phyloP scores from a whole-genome alignment of 2,888 invertebrate genomes.

The Drosophila falleni region DNA sequence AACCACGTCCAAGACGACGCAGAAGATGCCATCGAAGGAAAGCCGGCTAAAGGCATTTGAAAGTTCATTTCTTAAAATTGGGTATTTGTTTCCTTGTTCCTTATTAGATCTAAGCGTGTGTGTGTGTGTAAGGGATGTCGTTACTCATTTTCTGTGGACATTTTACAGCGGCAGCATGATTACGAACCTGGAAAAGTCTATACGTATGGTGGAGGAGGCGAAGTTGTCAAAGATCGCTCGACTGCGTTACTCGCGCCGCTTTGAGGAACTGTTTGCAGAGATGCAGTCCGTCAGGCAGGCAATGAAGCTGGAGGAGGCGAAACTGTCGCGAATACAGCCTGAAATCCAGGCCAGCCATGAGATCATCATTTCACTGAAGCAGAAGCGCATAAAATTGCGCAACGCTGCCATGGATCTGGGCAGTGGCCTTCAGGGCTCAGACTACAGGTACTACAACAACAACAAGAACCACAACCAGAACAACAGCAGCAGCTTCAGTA shows the following conservation, averaged over 20 bases:
- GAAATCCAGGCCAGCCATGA: constrained; percentile 81
- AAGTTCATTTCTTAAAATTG: constrained; percentile 77
- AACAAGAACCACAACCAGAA: constrained; percentile 22
- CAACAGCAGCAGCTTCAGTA: constrained; percentile 22
- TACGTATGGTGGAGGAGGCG: constrained; percentile 80
- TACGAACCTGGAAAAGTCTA: constrained; percentile 79
- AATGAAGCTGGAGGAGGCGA: constrained; percentile 76
- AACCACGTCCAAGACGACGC: constrained; percentile 17
- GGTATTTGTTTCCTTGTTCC: constrained; percentile 60
- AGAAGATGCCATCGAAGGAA: constrained; percentile 52
- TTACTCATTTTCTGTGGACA: not conserved
- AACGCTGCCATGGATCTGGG: constrained; percentile 79
- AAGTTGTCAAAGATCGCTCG: constrained; percentile 79
- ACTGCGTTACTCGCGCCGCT: constrained; percentile 73
- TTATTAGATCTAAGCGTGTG: not conserved
- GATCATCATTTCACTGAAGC: constrained; percentile 78
- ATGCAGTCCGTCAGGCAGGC: constrained; percentile 72
- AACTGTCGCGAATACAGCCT: constrained; percentile 81
- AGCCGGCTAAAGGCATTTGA: constrained; percentile 79
- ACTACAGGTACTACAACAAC: constrained; percentile 72
- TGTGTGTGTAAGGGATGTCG: not conserved
- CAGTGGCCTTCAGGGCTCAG: constrained; percentile 72
- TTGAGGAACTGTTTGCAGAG: constrained; percentile 78
- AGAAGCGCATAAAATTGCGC: constrained; percentile 76
- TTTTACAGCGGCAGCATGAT: constrained; percentile 77